Evolutionary conservation across 2,888 invertebrate species (phyloP).

Genomic region (Trypoxylon attenuatum): DNA sequence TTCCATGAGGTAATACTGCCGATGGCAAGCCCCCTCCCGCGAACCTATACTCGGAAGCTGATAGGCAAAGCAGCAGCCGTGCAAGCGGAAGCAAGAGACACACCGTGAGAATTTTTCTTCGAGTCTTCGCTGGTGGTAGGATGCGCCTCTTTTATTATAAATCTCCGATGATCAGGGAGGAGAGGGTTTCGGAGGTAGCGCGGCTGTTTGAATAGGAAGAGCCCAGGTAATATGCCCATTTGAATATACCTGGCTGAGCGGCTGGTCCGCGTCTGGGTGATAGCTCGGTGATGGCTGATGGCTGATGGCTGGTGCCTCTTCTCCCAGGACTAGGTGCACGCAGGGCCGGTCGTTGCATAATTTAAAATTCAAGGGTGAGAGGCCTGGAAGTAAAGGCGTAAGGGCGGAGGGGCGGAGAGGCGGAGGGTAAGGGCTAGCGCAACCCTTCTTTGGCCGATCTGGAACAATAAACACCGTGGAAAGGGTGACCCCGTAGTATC

Average conservation of each 20-base stretch:
- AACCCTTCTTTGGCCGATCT: constrained; percentile 67
- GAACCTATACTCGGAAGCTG: constrained; percentile 23
- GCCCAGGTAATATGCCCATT: constrained; percentile 72
- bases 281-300: no score
- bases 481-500: constrained; percentile 55
- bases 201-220: constrained; percentile 74
- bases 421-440: constrained; percentile 44
- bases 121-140: constrained; percentile 69
- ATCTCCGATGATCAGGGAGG: constrained; percentile 70
- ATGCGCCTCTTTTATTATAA: constrained; percentile 70
- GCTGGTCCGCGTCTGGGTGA: constrained; percentile 6
- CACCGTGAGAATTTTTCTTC: constrained; percentile 64
- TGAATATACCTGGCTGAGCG: constrained; percentile 70
- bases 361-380: constrained; percentile 72
- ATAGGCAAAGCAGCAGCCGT: constrained; percentile 65
- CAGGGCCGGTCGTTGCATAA: constrained; percentile 69
- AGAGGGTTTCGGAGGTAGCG: constrained; percentile 47
- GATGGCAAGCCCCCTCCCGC: neutral
- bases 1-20: no score
- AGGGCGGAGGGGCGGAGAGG: constrained; percentile 35
- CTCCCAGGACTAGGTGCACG: constrained; percentile 3
- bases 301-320: neutral
- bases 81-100: constrained; percentile 25
- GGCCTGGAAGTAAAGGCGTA: constrained; percentile 10
- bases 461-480: constrained; percentile 67